Evolutionary conservation across 1,140 invertebrate species (phyloP).

Genomic region (Drosophila santomea): DNA sequence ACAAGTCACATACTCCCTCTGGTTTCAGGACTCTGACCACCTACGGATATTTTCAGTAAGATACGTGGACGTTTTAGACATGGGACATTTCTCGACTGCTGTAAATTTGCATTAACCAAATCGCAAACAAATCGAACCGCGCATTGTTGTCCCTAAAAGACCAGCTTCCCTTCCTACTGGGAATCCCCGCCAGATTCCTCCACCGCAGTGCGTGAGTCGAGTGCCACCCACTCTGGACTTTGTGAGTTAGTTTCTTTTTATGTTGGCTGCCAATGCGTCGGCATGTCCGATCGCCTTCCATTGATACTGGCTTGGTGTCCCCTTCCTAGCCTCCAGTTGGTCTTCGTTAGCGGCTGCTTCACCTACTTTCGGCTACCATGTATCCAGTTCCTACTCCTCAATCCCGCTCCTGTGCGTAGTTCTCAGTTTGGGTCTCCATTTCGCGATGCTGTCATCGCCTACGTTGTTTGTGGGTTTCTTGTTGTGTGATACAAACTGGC

Average conservation of each 20-base stretch:
- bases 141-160: constrained; percentile 69
- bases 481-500: constrained; percentile 1
- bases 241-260: constrained; percentile 34
- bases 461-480: constrained; percentile 59
- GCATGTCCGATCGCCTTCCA: constrained; percentile 74
- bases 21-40: constrained; percentile 45
- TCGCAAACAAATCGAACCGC: constrained; percentile 74
- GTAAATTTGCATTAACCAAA: constrained; percentile 72
- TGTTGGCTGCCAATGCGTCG: constrained; percentile 74
- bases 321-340: not conserved
- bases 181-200: constrained; percentile 1
- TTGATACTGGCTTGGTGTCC: constrained; percentile 49
- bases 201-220: constrained; percentile 53
- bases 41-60: constrained; percentile 34
- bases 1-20: not conserved
- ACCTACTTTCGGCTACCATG: constrained; percentile 73
- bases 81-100: constrained; percentile 41
- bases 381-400: constrained; percentile 10
- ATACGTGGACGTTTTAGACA: constrained; percentile 16
- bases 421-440: constrained; percentile 48
- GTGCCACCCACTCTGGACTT: constrained; percentile 54
- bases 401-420: constrained; percentile 24
- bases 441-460: constrained; percentile 73
- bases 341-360: constrained; percentile 62
- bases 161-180: not conserved